These are phyloP conservation scores for Sebastiscus albofasciatus DNA, from an alignment of 2,797 vertebrate genomes.

Conservation along the genomic window DNA sequence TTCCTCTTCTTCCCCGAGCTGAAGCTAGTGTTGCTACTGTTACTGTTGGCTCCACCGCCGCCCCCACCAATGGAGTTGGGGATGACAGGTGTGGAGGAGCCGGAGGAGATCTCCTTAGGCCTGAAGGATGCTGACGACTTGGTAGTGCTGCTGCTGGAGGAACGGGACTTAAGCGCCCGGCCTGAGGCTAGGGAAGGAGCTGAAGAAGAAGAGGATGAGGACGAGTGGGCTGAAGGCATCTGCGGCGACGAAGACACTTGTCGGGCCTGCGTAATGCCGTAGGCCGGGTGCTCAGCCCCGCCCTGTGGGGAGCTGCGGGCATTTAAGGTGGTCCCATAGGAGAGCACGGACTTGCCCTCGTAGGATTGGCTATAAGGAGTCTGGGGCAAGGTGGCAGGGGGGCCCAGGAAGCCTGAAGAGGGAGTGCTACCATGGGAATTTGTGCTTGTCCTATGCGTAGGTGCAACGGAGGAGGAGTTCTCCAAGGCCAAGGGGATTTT, in stretches of 20 bases:
- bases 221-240: constrained; percentile 96
- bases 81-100: constrained; percentile 77
- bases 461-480: constrained; percentile 84
- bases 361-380: constrained; percentile 89
- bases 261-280: constrained; percentile 93
- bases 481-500: constrained; percentile 95
- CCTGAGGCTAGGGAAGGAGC: constrained; percentile 91
- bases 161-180: constrained; percentile 95
- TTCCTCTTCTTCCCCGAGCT: constrained; percentile 97
- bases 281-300: constrained; percentile 89
- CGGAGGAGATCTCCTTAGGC: constrained; percentile 78
- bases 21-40: constrained; percentile 83
- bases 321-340: constrained; percentile 95
- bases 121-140: constrained; percentile 88
- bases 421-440: constrained; percentile 87
- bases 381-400: constrained; percentile 84
- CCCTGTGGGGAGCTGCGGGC: constrained; percentile 89
- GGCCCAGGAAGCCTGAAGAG: constrained; percentile 87
- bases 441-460: constrained; percentile 91
- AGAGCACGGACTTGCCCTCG: constrained; percentile 87
- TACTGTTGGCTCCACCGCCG: constrained; percentile 80
- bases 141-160: constrained; percentile 86
- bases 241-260: constrained; percentile 97
- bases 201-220: constrained; percentile 84
- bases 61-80: constrained; percentile 81